Base-by-base conservation (phyloP, 2,113 vertebrate species). In the Notiomystis cincta region DNA sequence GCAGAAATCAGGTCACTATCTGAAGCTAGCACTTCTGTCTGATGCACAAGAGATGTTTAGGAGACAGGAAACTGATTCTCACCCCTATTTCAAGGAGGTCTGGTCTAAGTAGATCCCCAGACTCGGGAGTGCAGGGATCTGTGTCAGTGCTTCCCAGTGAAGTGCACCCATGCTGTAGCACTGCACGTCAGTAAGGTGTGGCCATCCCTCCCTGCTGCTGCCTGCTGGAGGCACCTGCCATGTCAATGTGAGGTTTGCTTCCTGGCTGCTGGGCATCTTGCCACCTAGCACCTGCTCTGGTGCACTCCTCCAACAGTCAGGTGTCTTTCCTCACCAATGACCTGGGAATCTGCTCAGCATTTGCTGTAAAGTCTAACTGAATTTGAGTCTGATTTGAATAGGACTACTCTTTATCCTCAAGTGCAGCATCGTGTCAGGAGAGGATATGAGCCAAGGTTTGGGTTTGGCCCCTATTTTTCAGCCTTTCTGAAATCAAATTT, bases 341-440 rank as follows among this genome's bases (percentile, higher is more conserved):
- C 23, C 35, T 22, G 30, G 9, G 28, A 71, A 79, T 30, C 35
- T 71, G 25, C 20, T 70, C 35, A 58, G 22, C 4, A 12, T 72
- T 62, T 56, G 6, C 22, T 44, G n/a, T 31, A n/a, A 69, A 83
- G 38, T n/a, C 51, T 16, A 10, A 27, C 30, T 38, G 42, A 65
- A 44, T 76, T 69, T 98, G 4, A 95, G 97, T 80, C 98, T 98
- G 89, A 35, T 70, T 73, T 66, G 50, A 81, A 22, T 2, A 5
- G 11, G 13, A 47, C 51, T 50, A 9, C 17, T 62, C 21, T 54
- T 73, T 40, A 24, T 50, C 27, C 44, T 67, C 37, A 64, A 38
- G 37, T 0, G 0, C 80, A 93, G 8, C 3, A 37, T 23, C 16
- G 1, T 27, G 20, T 66, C 40, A 60, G 35, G 65, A 73, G 6